These are phyloP conservation scores for Melinaea menophilus DNA, from an alignment of 2,888 invertebrate genomes.

Conservation along the genomic window DNA sequence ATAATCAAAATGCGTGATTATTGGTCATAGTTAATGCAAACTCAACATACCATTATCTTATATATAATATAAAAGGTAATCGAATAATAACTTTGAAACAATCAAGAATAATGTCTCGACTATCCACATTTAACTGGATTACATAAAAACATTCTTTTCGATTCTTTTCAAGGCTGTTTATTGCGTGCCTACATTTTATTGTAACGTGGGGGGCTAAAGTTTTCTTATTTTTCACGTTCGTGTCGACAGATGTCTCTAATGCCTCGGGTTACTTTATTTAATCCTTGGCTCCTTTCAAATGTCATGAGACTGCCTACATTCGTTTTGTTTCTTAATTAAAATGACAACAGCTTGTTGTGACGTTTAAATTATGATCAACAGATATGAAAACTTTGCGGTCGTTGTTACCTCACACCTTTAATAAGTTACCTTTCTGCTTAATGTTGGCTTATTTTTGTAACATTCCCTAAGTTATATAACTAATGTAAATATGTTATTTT, in stretches of 20 bases:
- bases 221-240: slow-evolving; percentile 48
- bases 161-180: slow-evolving; percentile 13
- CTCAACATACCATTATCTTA: too few relatives aligned
- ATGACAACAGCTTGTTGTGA: slow-evolving; percentile 16
- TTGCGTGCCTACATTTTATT: slow-evolving; percentile 50
- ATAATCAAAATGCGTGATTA: too few relatives aligned
- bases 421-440: not conserved
- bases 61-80: too few relatives aligned
- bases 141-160: not conserved
- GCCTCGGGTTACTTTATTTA: slow-evolving; percentile 46
- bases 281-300: slow-evolving; percentile 27
- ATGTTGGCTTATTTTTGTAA: too few relatives aligned
- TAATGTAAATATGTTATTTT: too few relatives aligned
- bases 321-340: slow-evolving; percentile 20
- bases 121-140: not conserved
- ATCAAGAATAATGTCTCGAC: not conserved
- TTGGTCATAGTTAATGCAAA: too few relatives aligned
- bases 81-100: too few relatives aligned
- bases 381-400: slow-evolving; percentile 7
- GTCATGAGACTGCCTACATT: slow-evolving; percentile 19
- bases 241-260: slow-evolving; percentile 50
- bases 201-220: slow-evolving; percentile 46
- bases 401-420: slow-evolving; percentile 1
- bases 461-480: too few relatives aligned
- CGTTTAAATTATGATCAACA: slow-evolving; percentile 6